These are phyloP conservation scores for Myopa testacea DNA, from an alignment of 2,888 invertebrate species.

Conservation along the genomic window DNA sequence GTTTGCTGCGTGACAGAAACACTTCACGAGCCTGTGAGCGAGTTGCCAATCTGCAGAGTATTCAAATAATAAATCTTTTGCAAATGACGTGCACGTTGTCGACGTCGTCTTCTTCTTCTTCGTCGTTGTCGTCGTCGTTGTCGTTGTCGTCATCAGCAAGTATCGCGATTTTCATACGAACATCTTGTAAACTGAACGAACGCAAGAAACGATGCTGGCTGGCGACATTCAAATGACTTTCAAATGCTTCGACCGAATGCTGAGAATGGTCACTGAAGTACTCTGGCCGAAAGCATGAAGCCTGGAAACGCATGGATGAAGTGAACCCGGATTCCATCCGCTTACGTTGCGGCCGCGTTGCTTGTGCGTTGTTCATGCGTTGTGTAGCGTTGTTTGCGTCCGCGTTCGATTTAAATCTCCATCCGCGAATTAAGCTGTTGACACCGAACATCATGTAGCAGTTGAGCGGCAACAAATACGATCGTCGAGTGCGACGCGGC, in stretches of 20 bases:
- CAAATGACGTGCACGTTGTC: not conserved
- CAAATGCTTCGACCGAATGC: not conserved
- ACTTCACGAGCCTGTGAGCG: not conserved
- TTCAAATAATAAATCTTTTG: too few species aligned
- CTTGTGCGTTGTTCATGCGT: not conserved
- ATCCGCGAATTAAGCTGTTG: conserved; percentile 65
- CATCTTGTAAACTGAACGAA: not conserved
- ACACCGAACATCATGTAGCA: conserved; percentile 66
- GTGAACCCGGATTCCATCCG: too few species aligned
- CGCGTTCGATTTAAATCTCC: conserved; percentile 49
- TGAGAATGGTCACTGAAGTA: not conserved
- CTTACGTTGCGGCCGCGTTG: not conserved
- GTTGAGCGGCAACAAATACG: conserved; percentile 54
- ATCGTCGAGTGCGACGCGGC: not conserved
- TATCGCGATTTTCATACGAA: not conserved
- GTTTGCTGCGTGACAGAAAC: conserved; percentile 1
- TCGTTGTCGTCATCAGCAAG: not conserved
- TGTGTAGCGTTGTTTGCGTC: conserved; percentile 22
- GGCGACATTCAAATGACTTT: not conserved
- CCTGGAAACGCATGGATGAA: too few species aligned
- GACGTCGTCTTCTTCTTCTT: not conserved
- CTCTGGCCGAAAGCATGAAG: not conserved
- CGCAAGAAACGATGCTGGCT: not conserved
- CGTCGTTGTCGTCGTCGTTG: not conserved
- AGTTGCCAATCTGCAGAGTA: too few species aligned